Evolutionary conservation across 2,888 invertebrate genomes (phyloP).

Genomic region (Norana najaformis): DNA sequence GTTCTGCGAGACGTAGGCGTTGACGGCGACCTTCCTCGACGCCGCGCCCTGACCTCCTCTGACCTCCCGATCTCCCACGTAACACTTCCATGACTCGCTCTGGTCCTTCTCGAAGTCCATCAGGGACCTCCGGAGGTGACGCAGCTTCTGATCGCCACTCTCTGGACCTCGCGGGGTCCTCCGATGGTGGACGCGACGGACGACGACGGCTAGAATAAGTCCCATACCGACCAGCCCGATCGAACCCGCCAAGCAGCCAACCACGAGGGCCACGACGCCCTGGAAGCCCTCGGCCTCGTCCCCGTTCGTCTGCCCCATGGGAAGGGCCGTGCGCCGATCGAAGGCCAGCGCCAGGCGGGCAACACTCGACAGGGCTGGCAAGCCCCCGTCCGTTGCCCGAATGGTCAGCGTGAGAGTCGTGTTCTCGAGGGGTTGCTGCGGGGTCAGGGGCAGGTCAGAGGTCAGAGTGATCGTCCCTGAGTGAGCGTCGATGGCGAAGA

Average conservation of each 20-base stretch:
- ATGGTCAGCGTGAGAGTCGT: conserved; percentile 15
- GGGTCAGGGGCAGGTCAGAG: neutral
- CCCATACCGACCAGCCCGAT: neutral
- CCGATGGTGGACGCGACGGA: neutral
- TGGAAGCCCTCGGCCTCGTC: neutral
- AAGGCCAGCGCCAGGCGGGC: neutral
- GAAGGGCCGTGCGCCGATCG: conserved; percentile 9
- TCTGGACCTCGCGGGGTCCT: neutral
- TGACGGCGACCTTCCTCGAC: neutral
- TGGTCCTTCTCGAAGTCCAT: conserved; percentile 13
- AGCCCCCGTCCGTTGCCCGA: conserved; percentile 16
- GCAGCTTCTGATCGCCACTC: neutral
- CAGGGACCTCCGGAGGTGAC: neutral
- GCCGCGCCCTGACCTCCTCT: neutral
- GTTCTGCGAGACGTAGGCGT: neutral
- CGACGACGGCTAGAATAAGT: neutral
- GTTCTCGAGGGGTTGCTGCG: conserved; percentile 18
- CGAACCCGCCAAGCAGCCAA: neutral
- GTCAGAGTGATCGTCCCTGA: conserved; percentile 2
- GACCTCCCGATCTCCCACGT: neutral
- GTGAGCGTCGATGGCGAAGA: neutral
- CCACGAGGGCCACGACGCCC: neutral
- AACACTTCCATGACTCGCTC: neutral
- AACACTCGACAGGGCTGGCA: conserved; percentile 1
- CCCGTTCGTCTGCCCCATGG: conserved; percentile 17